Base-by-base conservation (phyloP, 2,888 invertebrate genomes). In the Empis livida region DNA sequence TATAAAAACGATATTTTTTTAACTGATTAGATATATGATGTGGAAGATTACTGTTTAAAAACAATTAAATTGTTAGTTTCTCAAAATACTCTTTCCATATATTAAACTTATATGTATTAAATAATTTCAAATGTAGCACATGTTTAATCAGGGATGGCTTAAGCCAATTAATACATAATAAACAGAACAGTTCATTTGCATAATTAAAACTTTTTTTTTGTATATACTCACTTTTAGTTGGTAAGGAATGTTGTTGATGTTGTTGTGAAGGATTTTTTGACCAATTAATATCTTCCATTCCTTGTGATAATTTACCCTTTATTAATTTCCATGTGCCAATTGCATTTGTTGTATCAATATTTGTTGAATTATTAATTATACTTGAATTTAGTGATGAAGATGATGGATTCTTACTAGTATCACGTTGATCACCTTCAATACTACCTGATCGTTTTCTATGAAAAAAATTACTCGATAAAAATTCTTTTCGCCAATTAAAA, bases 211-310 rank as follows among this genome's bases (percentile, higher is more conserved):
- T 37, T 11, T 20, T n/a, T 20, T 37, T 23, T 8, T 11, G 40
- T 5, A 15, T 15, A 15, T 10, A 48, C 40, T 38, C 43, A 51
- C 53, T 44, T 51, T 51, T 53, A 4, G 17, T 17, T 13, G 48
- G 10, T 15, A 16, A 48, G 40, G 45, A 38, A 4, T 13, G 23
- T 23, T 44, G n/a, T n/a, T n/a, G n/a, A n/a, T n/a, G 30, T 37
- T 17, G 16, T 17, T 46, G 41, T 10, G 37, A 31, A 31, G 46
- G 44, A 49, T 47, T 57, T 55, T 68, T 68, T 16, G 68, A 65
- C 39, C 66, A 66, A 56, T 68, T 68, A 38, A 68, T 68, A 35
- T 68, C 68, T 56, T 68, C 68, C 53, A 68, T 62, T 6, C 68
- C 68, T 51, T 68, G 68, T 27, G 67, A 59, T 5, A 68, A 68